Evolutionary conservation across 92 coral and sea anemone genomes (phyloP), one percentile per base, ranked within the genome.

Genomic region (Meandrina meandrites): DNA sequence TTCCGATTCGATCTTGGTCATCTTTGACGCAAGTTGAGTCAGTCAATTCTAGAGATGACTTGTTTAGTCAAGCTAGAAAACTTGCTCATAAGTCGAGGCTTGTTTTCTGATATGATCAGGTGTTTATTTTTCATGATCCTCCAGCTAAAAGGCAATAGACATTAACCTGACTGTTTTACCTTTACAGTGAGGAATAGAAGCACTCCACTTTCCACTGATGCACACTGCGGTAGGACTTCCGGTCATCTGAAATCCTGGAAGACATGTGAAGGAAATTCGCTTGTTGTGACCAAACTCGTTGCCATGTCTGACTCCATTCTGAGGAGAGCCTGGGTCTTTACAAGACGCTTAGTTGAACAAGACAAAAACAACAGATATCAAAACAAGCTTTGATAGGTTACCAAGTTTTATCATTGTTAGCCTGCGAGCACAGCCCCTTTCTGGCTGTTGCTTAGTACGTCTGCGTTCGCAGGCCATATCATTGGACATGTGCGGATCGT

Each of bases 301-400:
- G 4, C 99, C 99, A 86, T 79, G 79, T 77, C 94, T 96, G 40
- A 79, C 75, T 27, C 99, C 99, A 78, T 96, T 89, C 11, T 31
- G 75, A 8, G 97, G 99, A 21, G 92, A 85, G 35, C 98, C 99
- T 47, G 99, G 99, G 83, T 96, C 91, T 8, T 96, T 91, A 79
- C 99, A 96, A 7, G 70, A 79, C 1, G 85, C 89, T 86, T 24
- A 53, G 24, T 27, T 62, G 9, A 31, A 8, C 45, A 6, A 40
- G 45, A 40, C 6, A 40, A 2, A 6, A 40, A 40, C 45, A 8
- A 42, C 40, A 34, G 45, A 72, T 13, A 72, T 4, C 24, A 5
- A 56, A 62, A 62, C 24, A 7, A 60, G 67, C 45, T 40, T 40
- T 21, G 60, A 56, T 56, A 3, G 16, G 60, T 56, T 6, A 56